Conservation (phyloP, 2,113 vertebrate genomes). For the Hemibagrus wyckioides region DNA sequence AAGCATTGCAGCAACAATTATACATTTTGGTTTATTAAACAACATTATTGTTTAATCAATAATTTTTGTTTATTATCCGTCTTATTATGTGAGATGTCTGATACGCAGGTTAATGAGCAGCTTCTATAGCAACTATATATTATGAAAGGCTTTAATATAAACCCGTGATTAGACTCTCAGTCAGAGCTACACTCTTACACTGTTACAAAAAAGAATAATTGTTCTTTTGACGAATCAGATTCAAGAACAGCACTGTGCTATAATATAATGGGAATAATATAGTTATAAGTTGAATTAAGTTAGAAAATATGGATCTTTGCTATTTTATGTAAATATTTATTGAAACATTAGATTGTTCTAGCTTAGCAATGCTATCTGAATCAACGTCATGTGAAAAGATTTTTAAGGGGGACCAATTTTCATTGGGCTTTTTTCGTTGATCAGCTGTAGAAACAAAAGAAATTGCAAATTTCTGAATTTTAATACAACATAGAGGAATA, state of each 20-base stretch:
- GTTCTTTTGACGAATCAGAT: not conserved
- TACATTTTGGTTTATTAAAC: no score
- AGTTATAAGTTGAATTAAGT: not conserved
- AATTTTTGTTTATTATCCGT: not conserved
- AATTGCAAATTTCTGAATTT: no score
- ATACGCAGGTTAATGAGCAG: not conserved
- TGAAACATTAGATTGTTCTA: not conserved
- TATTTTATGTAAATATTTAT: not conserved
- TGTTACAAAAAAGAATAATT: not conserved
- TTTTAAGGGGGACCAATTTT: not conserved
- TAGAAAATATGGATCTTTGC: not conserved
- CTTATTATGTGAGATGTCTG: not conserved
- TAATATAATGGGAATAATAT: not conserved
- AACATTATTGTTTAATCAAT: no score
- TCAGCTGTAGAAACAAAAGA: no score
- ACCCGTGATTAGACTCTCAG: not conserved
- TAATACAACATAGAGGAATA: conserved; percentile 11
- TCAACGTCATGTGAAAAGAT: not conserved
- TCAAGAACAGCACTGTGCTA: not conserved
- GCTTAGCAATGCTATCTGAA: not conserved
- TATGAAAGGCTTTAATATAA: not conserved
- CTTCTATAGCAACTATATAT: not conserved
- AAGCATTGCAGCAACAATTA: no score
- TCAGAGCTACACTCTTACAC: not conserved
- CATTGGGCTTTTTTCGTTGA: not conserved